These are phyloP conservation scores for Lithophane leautieri DNA, from an alignment of 2,888 invertebrate species.

Conservation along the genomic window DNA sequence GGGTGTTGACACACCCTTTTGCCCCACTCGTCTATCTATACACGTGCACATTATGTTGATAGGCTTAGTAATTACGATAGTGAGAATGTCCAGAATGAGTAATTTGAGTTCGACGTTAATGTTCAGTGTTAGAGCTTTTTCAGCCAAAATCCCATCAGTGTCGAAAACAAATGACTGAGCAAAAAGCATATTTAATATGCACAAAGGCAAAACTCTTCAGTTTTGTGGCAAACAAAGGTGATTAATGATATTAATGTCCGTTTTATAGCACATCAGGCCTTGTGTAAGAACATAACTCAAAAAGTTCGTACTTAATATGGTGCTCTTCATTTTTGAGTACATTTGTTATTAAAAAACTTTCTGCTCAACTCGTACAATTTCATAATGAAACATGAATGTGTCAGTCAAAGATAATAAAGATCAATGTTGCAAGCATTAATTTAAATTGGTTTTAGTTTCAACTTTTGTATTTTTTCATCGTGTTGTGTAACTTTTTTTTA, in stretches of 20 bases:
- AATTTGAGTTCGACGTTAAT: background rate
- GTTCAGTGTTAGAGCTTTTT: background rate
- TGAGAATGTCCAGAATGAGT: constrained; percentile 2
- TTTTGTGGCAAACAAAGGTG: constrained; percentile 14
- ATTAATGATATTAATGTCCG: constrained; percentile 16
- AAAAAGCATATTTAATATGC: background rate
- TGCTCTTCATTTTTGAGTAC: constrained; percentile 1
- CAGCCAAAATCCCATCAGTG: background rate
- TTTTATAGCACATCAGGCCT: constrained; percentile 24
- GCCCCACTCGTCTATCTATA: background rate
- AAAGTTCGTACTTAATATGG: background rate
- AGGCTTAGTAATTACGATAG: constrained; percentile 4
- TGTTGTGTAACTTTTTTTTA: constrained; percentile 22
- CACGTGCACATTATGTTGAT: background rate
- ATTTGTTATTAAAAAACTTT: constrained; percentile 41
- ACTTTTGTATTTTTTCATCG: constrained; percentile 19
- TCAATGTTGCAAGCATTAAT: constrained; percentile 41
- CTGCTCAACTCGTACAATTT: constrained; percentile 55
- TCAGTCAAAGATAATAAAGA: constrained; percentile 64
- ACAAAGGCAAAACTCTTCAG: background rate
- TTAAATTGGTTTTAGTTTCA: constrained; percentile 33
- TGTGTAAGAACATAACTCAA: background rate
- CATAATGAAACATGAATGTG: constrained; percentile 65
- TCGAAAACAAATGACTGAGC: background rate
- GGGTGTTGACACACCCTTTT: background rate